Conservation (phyloP, 1,140 invertebrate genomes). For the Olivierus martensii region DNA sequence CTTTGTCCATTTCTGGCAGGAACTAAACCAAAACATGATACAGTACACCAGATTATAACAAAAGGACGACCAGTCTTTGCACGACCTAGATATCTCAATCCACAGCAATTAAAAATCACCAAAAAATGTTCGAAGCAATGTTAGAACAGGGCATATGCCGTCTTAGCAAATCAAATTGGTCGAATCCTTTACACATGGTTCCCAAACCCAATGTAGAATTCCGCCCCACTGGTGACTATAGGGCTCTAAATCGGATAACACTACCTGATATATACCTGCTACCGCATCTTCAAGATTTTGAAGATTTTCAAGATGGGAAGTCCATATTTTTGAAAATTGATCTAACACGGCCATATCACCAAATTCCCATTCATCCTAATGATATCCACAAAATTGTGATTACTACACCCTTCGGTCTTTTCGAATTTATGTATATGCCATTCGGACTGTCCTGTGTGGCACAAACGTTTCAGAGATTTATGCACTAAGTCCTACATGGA, state of each 20-base stretch:
- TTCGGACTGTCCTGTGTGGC: too few species aligned
- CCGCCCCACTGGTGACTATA: constrained; percentile 5
- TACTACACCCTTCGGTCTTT: too few species aligned
- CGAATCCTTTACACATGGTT: constrained; percentile 22
- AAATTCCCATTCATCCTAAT: constrained; percentile 11
- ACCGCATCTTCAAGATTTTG: constrained; percentile 11
- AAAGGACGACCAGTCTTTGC: constrained; percentile 1
- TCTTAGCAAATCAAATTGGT: constrained; percentile 15
- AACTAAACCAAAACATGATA: constrained; percentile 1
- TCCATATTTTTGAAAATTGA: constrained; percentile 7
- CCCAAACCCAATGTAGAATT: constrained; percentile 10
- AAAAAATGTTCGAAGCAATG: constrained; percentile 8
- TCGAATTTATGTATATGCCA: too few species aligned
- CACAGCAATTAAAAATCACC: too few species aligned
- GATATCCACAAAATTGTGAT: too few species aligned
- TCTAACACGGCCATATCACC: constrained; percentile 3
- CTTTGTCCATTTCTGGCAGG: neutral
- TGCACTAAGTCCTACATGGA: too few species aligned
- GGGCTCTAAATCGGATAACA: constrained; percentile 6
- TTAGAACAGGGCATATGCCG: constrained; percentile 13
- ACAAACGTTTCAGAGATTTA: too few species aligned
- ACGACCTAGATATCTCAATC: too few species aligned
- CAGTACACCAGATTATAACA: constrained; percentile 7
- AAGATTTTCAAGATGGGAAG: neutral
- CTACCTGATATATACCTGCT: constrained; percentile 7